Evolutionary conservation across 2,888 invertebrate species (phyloP), one percentile per base, ranked within the genome.

Genomic region (Habrosyne pyritoides): DNA sequence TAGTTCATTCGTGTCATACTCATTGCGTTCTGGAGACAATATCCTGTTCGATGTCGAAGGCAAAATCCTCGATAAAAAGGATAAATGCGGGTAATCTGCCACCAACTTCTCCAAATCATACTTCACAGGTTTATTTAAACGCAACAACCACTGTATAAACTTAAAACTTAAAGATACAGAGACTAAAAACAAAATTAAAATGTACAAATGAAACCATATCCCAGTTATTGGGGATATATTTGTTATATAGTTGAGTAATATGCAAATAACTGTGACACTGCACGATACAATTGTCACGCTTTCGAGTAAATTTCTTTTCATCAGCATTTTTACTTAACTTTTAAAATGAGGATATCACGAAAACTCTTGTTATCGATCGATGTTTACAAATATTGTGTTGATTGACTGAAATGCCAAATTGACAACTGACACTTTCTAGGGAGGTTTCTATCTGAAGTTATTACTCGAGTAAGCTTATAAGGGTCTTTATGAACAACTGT

Each of bases 131-230:
- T 92, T 93, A 64, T 93, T 94, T 59, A 93, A 80, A 63, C 83
- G 84, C 53, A 94, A 74, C 55, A 94, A 71, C 84, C 90, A 93
- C 70, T 94, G 93, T 24, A 94, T 86, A 71, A 88, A 84, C 66
- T 89, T 87, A 71, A 94, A 93, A 77, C 93, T 93, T 47, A 91
- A 57, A 65, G 88, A 86, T 50, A 93, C 71, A 2, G 94, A 90
- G 0, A 82, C 59, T 36, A 93, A 69, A 77, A 93, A 93, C 47
- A 93, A 61, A 36, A 78, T 54, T 49, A 91, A 36, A 55, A 89
- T 63, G 64, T 93, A 93, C 47, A 88, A 62, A n/a, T 83, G 67
- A 59, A 93, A 84, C 89, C 90, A 93, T 54, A 89, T 74, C 54
- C 91, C 90, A 21, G 81, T 77, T 65, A 92, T 63, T 1, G 89